Evolutionary conservation across 2,888 invertebrate species (phyloP).

Genomic region (Microctonus hyperodae): DNA sequence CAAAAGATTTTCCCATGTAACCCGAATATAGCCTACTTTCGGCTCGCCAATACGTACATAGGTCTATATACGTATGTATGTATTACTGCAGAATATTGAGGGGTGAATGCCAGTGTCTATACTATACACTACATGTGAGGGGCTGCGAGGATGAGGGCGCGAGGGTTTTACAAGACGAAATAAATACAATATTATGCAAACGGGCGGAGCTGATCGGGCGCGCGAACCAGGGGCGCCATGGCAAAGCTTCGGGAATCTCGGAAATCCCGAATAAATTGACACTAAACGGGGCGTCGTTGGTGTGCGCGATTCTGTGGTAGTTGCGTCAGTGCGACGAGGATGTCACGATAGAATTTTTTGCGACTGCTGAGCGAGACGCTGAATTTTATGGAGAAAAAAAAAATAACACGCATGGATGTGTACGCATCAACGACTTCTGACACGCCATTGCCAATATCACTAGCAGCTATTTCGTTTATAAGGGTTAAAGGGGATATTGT

Average conservation of each 20-base stretch:
- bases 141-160: slow-evolving; percentile 31
- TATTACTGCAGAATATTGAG: slow-evolving; percentile 6
- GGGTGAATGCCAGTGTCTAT: slow-evolving; percentile 17
- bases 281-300: slow-evolving; percentile 58
- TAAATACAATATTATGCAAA: slow-evolving; percentile 65
- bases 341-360: slow-evolving; percentile 9
- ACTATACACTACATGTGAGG: slow-evolving; percentile 20
- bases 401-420: slow-evolving; percentile 25
- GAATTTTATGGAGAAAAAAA: slow-evolving; percentile 25
- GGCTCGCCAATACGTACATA: slow-evolving; percentile 10
- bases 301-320: slow-evolving; percentile 2
- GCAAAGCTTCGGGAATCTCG: slow-evolving; percentile 62
- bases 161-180: slow-evolving; percentile 60
- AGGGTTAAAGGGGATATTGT: slow-evolving; percentile 20
- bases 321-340: slow-evolving; percentile 24
- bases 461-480: slow-evolving; percentile 61
- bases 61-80: slow-evolving; percentile 13
- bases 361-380: slow-evolving; percentile 19
- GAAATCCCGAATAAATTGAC: slow-evolving; percentile 65
- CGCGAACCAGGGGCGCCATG: slow-evolving; percentile 36
- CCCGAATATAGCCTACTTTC: slow-evolving; percentile 33
- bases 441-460: slow-evolving; percentile 59
- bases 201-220: slow-evolving; percentile 59
- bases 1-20: slow-evolving; percentile 32
- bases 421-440: slow-evolving; percentile 36